A percentile compares a stretch with the other conserved stretches of the same genome.
Conservation (phyloP, 1,140 invertebrate genomes). For the Phymastichus coffea region DNA sequence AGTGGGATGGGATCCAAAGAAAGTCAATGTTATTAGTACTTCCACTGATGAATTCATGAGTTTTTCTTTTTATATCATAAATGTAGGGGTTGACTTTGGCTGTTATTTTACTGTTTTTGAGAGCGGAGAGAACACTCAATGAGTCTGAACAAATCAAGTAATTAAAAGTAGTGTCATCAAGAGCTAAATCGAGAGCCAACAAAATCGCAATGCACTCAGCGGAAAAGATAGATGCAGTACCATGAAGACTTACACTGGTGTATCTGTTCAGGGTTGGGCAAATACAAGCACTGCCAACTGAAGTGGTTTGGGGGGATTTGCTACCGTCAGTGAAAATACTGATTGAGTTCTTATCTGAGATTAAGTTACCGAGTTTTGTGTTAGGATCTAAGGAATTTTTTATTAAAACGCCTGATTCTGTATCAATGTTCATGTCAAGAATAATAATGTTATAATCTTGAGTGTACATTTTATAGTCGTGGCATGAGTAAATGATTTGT, state of each 20-base stretch:
- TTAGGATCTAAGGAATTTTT: neutral
- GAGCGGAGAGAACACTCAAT: neutral
- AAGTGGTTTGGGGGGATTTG: neutral
- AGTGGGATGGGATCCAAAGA: slow-evolving; percentile 3
- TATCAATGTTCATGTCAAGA: neutral
- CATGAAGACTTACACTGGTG: neutral
- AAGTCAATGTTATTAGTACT: neutral
- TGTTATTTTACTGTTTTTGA: neutral
- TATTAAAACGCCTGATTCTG: neutral
- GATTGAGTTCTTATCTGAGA: neutral
- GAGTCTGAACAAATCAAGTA: neutral
- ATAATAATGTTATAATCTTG: neutral
- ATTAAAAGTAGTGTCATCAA: neutral
- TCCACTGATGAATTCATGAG: neutral
- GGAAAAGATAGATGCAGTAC: neutral
- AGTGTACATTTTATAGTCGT: neutral
- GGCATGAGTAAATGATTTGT: neutral
- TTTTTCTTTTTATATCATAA: neutral
- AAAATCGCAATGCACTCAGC: slow-evolving; percentile 5
- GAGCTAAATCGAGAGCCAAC: neutral
- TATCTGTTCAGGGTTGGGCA: neutral
- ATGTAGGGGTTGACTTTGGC: neutral
- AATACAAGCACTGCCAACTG: neutral
- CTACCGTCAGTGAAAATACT: slow-evolving; percentile 6
- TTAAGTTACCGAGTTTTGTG: neutral